Conservation (phyloP, 2,113 vertebrate genomes). For the Clarias magur region DNA sequence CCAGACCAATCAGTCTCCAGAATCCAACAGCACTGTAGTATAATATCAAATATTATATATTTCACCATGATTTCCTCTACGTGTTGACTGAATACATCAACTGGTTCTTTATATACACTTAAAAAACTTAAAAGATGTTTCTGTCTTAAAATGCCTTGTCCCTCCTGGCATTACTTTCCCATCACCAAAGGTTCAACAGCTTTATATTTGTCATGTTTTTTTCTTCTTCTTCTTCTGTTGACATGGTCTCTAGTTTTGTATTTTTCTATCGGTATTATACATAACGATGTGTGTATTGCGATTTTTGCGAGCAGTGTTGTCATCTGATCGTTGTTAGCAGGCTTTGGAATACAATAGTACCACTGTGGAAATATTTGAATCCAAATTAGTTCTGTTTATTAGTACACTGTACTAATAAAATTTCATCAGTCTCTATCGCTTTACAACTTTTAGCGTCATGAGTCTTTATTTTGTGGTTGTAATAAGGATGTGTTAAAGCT, state of each 20-base stretch:
- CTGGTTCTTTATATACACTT: slow-evolving; percentile 1
- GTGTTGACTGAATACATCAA: neutral
- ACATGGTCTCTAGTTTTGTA: slow-evolving; percentile 65
- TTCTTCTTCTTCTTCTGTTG: slow-evolving; percentile 10
- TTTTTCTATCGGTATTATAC: slow-evolving; percentile 66
- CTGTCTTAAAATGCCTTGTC: neutral
- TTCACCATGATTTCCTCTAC: neutral
- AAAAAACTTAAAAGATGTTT: neutral
- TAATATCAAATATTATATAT: neutral
- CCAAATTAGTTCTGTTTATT: slow-evolving; percentile 44
- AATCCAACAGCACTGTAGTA: neutral
- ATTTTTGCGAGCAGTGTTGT: slow-evolving; percentile 24
- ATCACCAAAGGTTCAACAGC: slow-evolving; percentile 67
- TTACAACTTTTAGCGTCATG: neutral
- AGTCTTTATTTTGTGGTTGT: neutral
- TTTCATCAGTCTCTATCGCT: slow-evolving; percentile 23
- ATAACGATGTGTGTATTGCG: slow-evolving; percentile 58
- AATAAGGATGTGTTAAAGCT: neutral
- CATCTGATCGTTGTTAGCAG: slow-evolving; percentile 27
- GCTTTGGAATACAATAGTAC: slow-evolving; percentile 57
- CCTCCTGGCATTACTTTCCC: slow-evolving; percentile 44
- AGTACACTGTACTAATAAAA: slow-evolving; percentile 67
- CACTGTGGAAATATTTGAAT: slow-evolving; percentile 57
- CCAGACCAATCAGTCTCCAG: neutral
- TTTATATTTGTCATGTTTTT: slow-evolving; percentile 59